phyloP scores from a whole-genome alignment of 2,113 vertebrate species.

The Stegostoma tigrinum region DNA sequence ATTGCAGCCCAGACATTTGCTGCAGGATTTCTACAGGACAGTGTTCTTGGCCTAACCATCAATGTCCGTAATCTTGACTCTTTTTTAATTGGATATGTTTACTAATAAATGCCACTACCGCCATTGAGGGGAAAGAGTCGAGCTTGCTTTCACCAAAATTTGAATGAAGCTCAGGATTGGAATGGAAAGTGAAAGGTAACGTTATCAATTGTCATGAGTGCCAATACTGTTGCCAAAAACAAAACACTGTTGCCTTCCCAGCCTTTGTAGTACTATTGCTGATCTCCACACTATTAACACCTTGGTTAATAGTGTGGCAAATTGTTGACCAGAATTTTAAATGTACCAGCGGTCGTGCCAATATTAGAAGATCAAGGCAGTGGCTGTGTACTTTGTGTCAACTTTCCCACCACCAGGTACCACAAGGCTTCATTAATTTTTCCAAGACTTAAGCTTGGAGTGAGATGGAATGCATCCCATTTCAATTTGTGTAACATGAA shows the following conservation, averaged over 20 bases:
- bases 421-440: background rate
- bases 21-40: background rate
- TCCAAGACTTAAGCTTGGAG: background rate
- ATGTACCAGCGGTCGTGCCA: background rate
- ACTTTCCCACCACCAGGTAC: background rate
- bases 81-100: background rate
- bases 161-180: background rate
- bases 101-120: background rate
- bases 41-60: background rate
- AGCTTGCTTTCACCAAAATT: background rate
- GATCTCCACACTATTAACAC: no score
- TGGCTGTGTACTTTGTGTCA: background rate
- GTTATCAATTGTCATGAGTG: background rate
- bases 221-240: no score
- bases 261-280: no score
- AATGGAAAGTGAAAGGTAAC: background rate
- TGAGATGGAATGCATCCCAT: background rate
- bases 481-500: background rate
- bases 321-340: no score
- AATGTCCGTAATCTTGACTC: background rate
- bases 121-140: background rate
- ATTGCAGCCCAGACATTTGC: background rate
- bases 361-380: background rate
- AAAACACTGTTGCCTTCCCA: no score
- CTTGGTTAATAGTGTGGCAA: no score